Percentiles rank a stretch among this genome's conserved stretches.
Conservation (phyloP, 2,113 vertebrate species). For the Anseranas semipalmata region DNA sequence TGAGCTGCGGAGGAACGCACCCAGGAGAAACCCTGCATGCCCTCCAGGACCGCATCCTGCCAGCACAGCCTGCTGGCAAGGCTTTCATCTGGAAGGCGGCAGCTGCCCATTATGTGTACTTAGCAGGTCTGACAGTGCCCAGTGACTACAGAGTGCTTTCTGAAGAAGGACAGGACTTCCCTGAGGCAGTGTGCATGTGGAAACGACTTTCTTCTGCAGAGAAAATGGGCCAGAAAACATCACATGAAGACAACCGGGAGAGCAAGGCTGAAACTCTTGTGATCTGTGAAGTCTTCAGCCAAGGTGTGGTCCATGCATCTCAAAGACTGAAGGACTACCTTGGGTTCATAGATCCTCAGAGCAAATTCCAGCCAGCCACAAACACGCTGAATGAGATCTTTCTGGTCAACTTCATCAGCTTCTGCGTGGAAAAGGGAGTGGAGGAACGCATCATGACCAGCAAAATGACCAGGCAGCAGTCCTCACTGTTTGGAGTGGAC, state of each 20-base stretch:
- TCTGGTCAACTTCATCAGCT: conserved; percentile 68
- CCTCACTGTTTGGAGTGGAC: conserved; percentile 47
- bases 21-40: background rate
- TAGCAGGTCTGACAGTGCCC: background rate
- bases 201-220: background rate
- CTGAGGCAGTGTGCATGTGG: background rate
- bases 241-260: background rate
- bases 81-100: background rate
- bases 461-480: conserved; percentile 72
- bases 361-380: conserved; percentile 38
- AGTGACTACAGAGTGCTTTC: background rate
- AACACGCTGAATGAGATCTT: conserved; percentile 63
- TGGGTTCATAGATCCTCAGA: conserved; percentile 68
- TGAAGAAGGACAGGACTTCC: background rate
- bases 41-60: background rate
- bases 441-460: conserved; percentile 47
- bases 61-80: background rate
- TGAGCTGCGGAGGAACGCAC: background rate
- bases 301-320: conserved; percentile 29
- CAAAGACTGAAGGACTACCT: conserved; percentile 69
- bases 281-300: conserved; percentile 60
- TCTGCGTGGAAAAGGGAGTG: conserved; percentile 55
- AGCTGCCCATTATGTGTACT: background rate
- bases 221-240: conserved; percentile 69
- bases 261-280: conserved; percentile 14